Base-by-base conservation (phyloP, 2,113 vertebrate genomes). In the Anguilla rostrata region DNA sequence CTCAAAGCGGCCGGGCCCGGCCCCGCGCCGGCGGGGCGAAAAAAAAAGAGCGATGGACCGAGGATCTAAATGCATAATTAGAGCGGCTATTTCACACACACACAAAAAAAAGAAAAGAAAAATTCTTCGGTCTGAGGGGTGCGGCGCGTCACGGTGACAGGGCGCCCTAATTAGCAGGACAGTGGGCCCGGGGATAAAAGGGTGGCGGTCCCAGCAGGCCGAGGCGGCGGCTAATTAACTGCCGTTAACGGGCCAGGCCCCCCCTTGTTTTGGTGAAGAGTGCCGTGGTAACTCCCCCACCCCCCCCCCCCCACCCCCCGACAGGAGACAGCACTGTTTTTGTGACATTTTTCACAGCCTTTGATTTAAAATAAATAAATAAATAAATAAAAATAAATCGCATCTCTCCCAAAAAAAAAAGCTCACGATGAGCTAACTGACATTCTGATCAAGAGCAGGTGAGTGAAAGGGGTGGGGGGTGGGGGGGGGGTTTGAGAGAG, bases 141-240 rank as follows among this genome's bases (percentile, higher is more conserved):
- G 11, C 49, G 26, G 34, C 26, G 39, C 29, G 22, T 39, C 39
- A 39, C 41, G 60, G 40, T 66, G 83, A 84, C 83, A 43, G 85
- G 79, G 41, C 41, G 85, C 39, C 79, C 78, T 82, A 86, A 86
- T 86, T 86, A 86, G 34, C 79, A 46, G 53, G 78, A 81, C 78
- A 20, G 15, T 16, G 26, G 39, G 79, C 39, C 39, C 3, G 53
- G 34, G 53, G 15, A 66, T 22, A 15, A 34, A 86, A 43, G 26
- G 81, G 56, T 22, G n/a, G 29, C 39, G 16, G 5, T 20, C 78
- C 26, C 56, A 3, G 14, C 46, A 11, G 9, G 11, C 12, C 20
- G 63, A 29, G 81, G 85, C 60, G 46, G 53, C 78, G 29, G 56
- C 57, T 86, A 86, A 82, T 86, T 82, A 81, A 11, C 9, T 22